Percentiles rank a stretch among this genome's conserved stretches.
phyloP scores from a whole-genome alignment of 1,140 invertebrate genomes.

The Microplitis demolitor region DNA sequence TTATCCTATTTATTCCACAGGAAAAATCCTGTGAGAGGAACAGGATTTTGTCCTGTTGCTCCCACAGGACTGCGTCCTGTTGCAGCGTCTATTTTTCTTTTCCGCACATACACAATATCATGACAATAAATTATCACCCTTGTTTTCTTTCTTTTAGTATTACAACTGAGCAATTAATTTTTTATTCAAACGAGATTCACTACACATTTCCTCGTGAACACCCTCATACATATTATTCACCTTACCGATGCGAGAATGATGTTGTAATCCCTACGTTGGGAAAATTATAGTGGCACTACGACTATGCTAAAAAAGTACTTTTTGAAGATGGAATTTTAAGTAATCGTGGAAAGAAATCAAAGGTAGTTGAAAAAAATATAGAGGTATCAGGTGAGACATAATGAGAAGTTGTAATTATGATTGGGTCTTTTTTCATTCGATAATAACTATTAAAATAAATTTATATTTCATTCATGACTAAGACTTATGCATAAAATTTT shows the following conservation, averaged over 20 bases:
- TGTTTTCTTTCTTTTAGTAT: constrained; percentile 13
- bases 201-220: constrained; percentile 14
- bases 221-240: constrained; percentile 2
- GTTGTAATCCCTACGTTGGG: constrained; percentile 3
- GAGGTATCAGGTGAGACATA: background rate
- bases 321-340: constrained; percentile 7
- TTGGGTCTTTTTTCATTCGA: no score
- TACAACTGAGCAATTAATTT: background rate
- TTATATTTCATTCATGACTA: no score
- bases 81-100: no score
- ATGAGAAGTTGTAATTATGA: no score
- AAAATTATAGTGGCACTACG: constrained; percentile 14
- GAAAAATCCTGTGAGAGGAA: no score
- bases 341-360: background rate
- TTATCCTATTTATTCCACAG: no score
- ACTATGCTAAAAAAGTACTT: constrained; percentile 4
- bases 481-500: no score
- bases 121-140: no score
- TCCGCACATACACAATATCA: no score
- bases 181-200: background rate
- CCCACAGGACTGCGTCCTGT: no score
- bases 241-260: background rate
- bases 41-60: no score
- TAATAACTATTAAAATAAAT: no score
- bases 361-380: background rate